Conservation (phyloP, 2,797 vertebrate species). For the Paguma larvata region DNA sequence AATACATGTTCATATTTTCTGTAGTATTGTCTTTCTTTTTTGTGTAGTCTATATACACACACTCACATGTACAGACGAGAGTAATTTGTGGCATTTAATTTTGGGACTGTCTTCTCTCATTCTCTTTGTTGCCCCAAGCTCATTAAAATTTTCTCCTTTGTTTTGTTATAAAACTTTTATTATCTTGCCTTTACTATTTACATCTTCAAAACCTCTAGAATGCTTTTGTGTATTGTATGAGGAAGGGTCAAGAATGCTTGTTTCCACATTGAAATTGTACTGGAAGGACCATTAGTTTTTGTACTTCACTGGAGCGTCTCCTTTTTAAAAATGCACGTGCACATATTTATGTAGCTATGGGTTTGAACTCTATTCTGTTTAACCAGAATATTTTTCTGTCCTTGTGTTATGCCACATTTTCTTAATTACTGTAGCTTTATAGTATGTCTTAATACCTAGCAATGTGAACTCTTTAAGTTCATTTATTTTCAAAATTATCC, state of each 20-base stretch:
- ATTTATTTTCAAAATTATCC: slow-evolving; percentile 39
- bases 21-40: not conserved
- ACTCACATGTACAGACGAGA: not conserved
- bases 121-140: not conserved
- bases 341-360: not conserved
- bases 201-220: not conserved
- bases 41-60: not conserved
- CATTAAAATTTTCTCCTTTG: slow-evolving; percentile 40
- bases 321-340: not conserved
- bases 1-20: not conserved
- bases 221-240: not conserved
- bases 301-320: not conserved
- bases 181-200: slow-evolving; percentile 38
- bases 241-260: not conserved
- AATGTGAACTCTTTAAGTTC: not conserved
- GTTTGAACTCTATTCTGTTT: not conserved
- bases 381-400: not conserved
- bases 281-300: slow-evolving; percentile 32
- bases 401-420: not conserved
- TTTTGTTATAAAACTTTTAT: slow-evolving; percentile 27
- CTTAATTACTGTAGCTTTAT: slow-evolving; percentile 39
- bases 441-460: not conserved
- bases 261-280: not conserved
- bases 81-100: not conserved
- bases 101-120: not conserved